Evolutionary conservation across 2,888 invertebrate species (phyloP).

Genomic region (Chesias legatella): DNA sequence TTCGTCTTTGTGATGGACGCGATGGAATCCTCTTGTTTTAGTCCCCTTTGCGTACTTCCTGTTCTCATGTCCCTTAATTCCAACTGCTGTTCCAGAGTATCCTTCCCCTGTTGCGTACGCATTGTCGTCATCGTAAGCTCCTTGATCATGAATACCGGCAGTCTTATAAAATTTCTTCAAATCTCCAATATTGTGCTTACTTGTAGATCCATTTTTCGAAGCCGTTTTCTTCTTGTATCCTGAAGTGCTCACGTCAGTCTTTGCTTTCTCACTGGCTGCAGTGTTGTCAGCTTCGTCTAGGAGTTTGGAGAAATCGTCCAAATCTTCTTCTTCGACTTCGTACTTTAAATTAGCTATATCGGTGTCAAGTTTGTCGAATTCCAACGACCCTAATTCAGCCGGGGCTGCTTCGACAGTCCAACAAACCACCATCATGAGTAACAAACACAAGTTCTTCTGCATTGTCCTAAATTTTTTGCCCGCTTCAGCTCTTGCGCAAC

Average conservation of each 20-base stretch:
- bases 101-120: slow-evolving; percentile 62
- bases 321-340: slow-evolving; percentile 56
- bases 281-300: slow-evolving; percentile 39
- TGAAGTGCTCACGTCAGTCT: slow-evolving; percentile 37
- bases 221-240: slow-evolving; percentile 55
- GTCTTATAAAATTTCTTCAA: slow-evolving; percentile 55
- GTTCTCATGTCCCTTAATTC: slow-evolving; percentile 62
- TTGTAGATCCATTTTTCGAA: slow-evolving; percentile 46
- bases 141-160: slow-evolving; percentile 48
- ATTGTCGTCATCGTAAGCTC: slow-evolving; percentile 57
- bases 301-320: slow-evolving; percentile 52
- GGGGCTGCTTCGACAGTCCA: slow-evolving; percentile 51
- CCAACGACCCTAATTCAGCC: slow-evolving; percentile 42
- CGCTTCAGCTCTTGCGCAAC: slow-evolving; percentile 56
- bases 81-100: slow-evolving; percentile 56
- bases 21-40: slow-evolving; percentile 80
- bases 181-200: slow-evolving; percentile 51
- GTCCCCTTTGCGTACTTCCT: slow-evolving; percentile 77
- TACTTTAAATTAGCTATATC: slow-evolving; percentile 55
- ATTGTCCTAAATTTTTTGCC: slow-evolving; percentile 56
- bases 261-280: slow-evolving; percentile 22
- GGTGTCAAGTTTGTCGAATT: slow-evolving; percentile 56
- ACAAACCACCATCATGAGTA: slow-evolving; percentile 50
- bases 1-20: slow-evolving; percentile 81
- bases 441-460: slow-evolving; percentile 54